Conservation (phyloP, 2,113 vertebrate species). For the Xenus cinereus region DNA sequence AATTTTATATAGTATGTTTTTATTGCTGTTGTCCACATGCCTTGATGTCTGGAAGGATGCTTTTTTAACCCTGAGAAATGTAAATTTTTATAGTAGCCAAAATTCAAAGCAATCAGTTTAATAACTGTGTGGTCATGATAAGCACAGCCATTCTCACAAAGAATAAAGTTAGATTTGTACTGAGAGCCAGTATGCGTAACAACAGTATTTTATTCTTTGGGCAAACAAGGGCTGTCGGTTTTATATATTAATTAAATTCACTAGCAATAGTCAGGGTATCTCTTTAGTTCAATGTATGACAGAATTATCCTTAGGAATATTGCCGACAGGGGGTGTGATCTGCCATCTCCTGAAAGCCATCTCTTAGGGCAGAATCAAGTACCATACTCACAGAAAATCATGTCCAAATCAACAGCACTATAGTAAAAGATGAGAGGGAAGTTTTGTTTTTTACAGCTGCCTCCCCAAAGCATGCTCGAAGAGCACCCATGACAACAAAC, state of each 20-base stretch:
- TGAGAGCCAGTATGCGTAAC: background rate
- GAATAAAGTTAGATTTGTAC: background rate
- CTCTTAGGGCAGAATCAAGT: background rate
- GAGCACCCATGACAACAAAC: background rate
- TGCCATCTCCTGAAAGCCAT: background rate
- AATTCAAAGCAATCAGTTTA: background rate
- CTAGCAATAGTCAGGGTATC: background rate
- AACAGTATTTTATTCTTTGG: background rate
- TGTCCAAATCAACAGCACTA: background rate
- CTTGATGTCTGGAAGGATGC: background rate
- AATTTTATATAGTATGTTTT: background rate
- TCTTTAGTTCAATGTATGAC: background rate
- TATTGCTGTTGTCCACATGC: background rate
- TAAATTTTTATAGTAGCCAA: background rate
- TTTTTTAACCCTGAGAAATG: background rate
- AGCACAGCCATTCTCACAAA: background rate
- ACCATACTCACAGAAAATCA: background rate
- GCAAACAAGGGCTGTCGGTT: background rate
- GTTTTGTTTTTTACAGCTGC: background rate
- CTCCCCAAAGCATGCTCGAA: background rate
- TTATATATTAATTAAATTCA: background rate
- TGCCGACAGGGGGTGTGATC: background rate
- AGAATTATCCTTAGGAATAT: background rate
- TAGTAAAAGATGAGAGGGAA: background rate
- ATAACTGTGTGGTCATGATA: accelerated